A percentile compares a stretch with the other conserved stretches of the same genome.
phyloP scores from a whole-genome alignment of 2,797 vertebrate species.

The Tokudaia tokunoshimensis region DNA sequence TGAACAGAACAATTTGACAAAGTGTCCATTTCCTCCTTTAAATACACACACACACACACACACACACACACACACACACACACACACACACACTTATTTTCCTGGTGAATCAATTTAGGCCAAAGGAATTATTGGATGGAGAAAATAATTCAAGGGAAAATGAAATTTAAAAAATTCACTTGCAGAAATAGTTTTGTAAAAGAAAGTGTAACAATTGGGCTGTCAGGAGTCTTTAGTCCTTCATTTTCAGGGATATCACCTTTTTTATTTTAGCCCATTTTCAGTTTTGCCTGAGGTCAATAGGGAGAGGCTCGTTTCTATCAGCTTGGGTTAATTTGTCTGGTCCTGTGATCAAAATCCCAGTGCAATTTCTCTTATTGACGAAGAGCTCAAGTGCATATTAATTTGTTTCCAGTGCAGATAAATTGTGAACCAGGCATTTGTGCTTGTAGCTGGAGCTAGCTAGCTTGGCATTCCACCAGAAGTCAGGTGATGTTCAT shows the following conservation, averaged over 20 bases:
- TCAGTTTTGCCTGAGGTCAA: constrained; percentile 51
- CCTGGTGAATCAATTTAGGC: constrained; percentile 49
- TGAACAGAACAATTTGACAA: constrained; percentile 55
- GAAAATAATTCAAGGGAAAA: constrained; percentile 59
- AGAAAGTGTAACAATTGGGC: background rate
- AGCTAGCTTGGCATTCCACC: background rate
- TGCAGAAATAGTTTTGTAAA: constrained; percentile 46
- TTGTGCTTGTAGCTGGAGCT: constrained; percentile 41
- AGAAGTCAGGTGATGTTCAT: constrained; percentile 48
- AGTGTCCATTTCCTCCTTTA: constrained; percentile 4
- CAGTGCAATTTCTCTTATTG: constrained; percentile 75
- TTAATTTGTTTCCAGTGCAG: constrained; percentile 69
- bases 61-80: background rate
- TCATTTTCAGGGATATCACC: constrained; percentile 27
- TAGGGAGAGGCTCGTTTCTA: background rate
- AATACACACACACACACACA: background rate
- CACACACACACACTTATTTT: constrained; percentile 30
- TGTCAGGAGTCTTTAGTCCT: background rate
- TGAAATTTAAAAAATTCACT: constrained; percentile 4
- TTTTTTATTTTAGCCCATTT: constrained; percentile 30
- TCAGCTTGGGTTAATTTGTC: constrained; percentile 21
- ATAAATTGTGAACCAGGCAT: constrained; percentile 45
- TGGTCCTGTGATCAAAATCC: constrained; percentile 63
- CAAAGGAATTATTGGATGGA: constrained; percentile 18
- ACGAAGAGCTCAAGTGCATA: constrained; percentile 63